Evolutionary conservation across 2,797 vertebrate species (phyloP), one percentile per base, ranked within the genome.

Genomic region (Merluccius polli): DNA sequence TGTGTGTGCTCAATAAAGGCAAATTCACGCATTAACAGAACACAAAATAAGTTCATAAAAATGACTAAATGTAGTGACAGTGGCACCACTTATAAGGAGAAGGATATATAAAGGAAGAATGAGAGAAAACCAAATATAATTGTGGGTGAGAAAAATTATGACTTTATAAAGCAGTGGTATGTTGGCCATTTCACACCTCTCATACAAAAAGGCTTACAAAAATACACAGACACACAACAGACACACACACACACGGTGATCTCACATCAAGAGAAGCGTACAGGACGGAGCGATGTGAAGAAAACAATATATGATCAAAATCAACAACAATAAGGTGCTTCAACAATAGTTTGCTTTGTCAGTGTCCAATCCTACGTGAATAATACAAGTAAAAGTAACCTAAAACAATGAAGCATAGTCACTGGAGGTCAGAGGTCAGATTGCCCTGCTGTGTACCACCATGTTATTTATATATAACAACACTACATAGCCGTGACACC

Each of bases 141-240:
- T 88, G 80, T 86, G 86, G 86, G 91, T 92, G 93, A 92, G 89
- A 94, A 94, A 93, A 93, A 88, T 91, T 91, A 91, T 85, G 84
- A 93, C 87, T 95, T 94, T 94, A 95, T 95, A 93, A 93, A 93
- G 90, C 92, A 93, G 92, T 90, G 89, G 75, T 59, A 89, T 84
- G 83, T 92, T 88, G 89, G 90, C 89, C 92, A 93, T 92, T 94
- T 91, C 93, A 94, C 88, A 92, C 89, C 93, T 92, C 90, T 94
- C 94, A 96, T 97, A 95, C 96, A 96, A 95, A 93, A 95, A 85
- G 90, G 94, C 91, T 95, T 95, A 94, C 96, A 90, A 95, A 96
- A 94, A 92, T n/a, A 88, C 89, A 86, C 48, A 52, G 18, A 52
- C 48, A 4, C 48, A 21, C 41, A 44, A 44, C 41, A 44, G 41